phyloP scores from a whole-genome alignment of 2,113 vertebrate species.

The Indri indri region DNA sequence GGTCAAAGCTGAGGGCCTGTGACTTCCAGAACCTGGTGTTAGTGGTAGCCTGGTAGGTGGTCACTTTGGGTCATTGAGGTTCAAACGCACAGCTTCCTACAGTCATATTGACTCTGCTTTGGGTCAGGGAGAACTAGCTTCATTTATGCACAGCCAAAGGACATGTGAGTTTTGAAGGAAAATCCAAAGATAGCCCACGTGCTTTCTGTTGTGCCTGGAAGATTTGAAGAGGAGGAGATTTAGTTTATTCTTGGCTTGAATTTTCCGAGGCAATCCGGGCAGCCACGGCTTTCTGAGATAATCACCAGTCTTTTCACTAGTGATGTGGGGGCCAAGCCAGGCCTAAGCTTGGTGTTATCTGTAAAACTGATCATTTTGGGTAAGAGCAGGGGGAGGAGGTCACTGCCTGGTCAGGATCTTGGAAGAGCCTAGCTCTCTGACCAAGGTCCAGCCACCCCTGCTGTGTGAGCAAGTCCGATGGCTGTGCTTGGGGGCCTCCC shows the following conservation, averaged over 20 bases:
- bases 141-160: neutral
- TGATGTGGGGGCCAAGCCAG: neutral
- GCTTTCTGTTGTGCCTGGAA: neutral
- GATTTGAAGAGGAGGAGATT: neutral
- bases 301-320: neutral
- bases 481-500: too few relatives aligned
- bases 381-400: neutral
- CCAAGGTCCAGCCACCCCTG: neutral
- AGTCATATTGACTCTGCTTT: neutral
- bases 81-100: neutral
- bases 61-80: neutral
- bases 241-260: neutral
- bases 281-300: neutral
- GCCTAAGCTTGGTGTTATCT: neutral
- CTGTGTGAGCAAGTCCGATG: fast-evolving
- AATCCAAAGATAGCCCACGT: neutral
- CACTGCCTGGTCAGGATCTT: neutral
- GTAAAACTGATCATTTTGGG: neutral
- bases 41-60: neutral
- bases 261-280: neutral
- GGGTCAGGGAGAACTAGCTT: neutral
- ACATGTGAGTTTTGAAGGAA: conserved; percentile 11
- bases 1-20: neutral
- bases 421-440: neutral
- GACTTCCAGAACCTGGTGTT: neutral